Percentiles rank a stretch among this genome's conserved stretches.
phyloP scores from a whole-genome alignment of 2,888 invertebrate genomes.

The Thalpophila matura region DNA sequence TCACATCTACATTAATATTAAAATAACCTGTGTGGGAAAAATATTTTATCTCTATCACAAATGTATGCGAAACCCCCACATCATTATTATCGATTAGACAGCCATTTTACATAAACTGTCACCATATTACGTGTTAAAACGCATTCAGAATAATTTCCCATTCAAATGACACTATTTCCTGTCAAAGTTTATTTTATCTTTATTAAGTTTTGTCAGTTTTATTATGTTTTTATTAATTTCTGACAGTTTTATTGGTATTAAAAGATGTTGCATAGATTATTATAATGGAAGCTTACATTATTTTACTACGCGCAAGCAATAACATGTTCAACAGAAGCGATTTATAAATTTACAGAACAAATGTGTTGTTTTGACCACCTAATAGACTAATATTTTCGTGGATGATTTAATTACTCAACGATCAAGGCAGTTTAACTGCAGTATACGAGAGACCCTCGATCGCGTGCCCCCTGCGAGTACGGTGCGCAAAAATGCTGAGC shows the following conservation, averaged over 20 bases:
- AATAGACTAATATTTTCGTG: not conserved
- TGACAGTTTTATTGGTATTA: constrained; percentile 20
- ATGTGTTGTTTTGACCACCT: not conserved
- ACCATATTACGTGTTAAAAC: constrained; percentile 18
- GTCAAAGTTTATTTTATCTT: constrained; percentile 20
- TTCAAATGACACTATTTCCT: constrained; percentile 12
- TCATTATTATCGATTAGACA: constrained; percentile 23
- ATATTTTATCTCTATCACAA: too few species aligned
- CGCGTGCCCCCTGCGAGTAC: constrained; percentile 69
- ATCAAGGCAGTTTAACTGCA: constrained; percentile 59
- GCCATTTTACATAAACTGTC: constrained; percentile 29
- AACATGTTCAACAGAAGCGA: not conserved
- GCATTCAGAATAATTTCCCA: constrained; percentile 21
- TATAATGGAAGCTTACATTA: not conserved
- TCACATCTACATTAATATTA: too few species aligned
- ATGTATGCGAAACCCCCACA: constrained; percentile 21
- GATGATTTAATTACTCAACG: constrained; percentile 64
- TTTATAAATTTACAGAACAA: not conserved
- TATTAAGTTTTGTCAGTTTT: constrained; percentile 22
- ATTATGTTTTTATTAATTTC: constrained; percentile 17
- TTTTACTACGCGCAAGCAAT: not conserved
- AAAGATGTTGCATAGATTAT: constrained; percentile 7
- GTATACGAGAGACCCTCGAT: constrained; percentile 65
- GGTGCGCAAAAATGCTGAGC: constrained; percentile 74
- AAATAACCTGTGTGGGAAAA: too few species aligned